Percentiles rank a stretch among this genome's conserved stretches.
These are phyloP conservation scores for Anser cygnoides DNA, from an alignment of 2,113 vertebrate genomes.

Conservation along the genomic window DNA sequence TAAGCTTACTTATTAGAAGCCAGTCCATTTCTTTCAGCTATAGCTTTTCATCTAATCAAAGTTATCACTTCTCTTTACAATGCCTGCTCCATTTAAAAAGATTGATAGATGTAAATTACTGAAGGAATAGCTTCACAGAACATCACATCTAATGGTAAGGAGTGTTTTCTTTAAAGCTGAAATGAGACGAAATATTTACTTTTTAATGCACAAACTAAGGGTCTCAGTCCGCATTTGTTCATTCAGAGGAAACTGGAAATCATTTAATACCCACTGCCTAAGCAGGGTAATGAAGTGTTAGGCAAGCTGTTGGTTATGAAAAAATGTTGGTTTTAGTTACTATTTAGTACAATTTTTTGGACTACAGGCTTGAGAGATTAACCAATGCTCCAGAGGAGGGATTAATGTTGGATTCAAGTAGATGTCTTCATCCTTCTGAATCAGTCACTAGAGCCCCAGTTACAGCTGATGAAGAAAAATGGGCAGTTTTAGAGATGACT, in stretches of 20 bases:
- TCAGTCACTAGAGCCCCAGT: neutral
- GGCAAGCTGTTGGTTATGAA: neutral
- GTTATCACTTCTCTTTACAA: neutral
- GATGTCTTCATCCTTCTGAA: neutral
- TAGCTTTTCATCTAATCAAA: neutral
- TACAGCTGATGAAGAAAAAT: neutral
- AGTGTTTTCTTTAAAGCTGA: neutral
- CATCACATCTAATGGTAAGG: neutral
- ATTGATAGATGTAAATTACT: neutral
- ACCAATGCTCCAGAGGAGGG: neutral
- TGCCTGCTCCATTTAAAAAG: neutral
- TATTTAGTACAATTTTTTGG: neutral
- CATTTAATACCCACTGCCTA: neutral
- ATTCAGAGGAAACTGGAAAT: neutral
- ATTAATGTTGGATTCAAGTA: neutral
- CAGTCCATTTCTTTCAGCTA: neutral
- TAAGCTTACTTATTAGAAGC: neutral
- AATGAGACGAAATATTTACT: neutral
- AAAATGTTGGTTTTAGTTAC: neutral
- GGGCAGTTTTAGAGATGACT: neutral
- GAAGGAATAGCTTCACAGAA: neutral
- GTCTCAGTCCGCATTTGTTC: neutral
- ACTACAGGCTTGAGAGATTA: neutral
- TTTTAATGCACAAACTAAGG: neutral
- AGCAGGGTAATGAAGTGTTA: neutral